Percentiles rank a stretch among this genome's conserved stretches.
phyloP scores from a whole-genome alignment of 2,113 vertebrate species.

The Microcebus griseorufus region DNA sequence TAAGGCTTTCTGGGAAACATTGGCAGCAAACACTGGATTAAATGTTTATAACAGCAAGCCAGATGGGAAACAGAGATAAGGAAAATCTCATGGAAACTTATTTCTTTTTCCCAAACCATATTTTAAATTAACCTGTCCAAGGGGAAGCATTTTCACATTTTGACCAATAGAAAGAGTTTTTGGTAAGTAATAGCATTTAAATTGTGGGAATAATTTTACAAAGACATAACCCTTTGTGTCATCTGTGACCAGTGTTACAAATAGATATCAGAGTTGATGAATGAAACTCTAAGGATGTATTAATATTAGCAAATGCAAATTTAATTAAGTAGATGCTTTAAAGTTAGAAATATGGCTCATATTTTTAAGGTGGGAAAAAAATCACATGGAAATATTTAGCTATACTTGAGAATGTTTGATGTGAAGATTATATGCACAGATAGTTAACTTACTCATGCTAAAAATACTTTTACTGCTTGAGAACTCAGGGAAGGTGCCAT shows the following conservation, averaged over 20 bases:
- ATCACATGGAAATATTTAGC: constrained; percentile 27
- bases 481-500: neutral
- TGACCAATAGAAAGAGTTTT: constrained; percentile 47
- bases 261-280: constrained; percentile 12
- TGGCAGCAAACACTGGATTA: constrained; percentile 85
- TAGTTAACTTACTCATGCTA: neutral
- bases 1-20: constrained; percentile 87
- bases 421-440: neutral
- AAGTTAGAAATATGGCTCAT: constrained; percentile 11
- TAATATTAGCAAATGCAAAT: neutral
- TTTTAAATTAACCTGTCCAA: constrained; percentile 78
- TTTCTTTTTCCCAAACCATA: constrained; percentile 69
- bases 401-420: neutral
- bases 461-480: constrained; percentile 14
- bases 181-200: constrained; percentile 60
- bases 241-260: constrained; percentile 20
- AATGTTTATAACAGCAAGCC: constrained; percentile 84
- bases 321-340: neutral
- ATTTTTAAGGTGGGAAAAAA: neutral
- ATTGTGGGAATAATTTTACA: constrained; percentile 47
- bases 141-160: constrained; percentile 54
- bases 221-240: neutral
- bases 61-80: constrained; percentile 87
- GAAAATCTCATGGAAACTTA: constrained; percentile 83
- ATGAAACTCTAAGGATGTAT: neutral